Conservation (phyloP, 2,888 invertebrate genomes). For the Blastobasis lacticolella region DNA sequence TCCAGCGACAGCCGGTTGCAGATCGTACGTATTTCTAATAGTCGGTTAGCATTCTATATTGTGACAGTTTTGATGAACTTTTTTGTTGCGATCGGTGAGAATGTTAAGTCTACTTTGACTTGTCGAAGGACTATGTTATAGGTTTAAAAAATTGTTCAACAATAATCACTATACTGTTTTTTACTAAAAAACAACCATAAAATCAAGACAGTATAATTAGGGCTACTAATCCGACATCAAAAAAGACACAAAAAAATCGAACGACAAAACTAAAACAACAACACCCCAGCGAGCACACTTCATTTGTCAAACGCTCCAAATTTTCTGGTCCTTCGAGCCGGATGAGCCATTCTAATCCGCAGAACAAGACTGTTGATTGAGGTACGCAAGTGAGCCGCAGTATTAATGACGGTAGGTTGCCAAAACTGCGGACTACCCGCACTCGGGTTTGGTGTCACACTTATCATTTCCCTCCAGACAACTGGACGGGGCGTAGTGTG, state of each 20-base stretch:
- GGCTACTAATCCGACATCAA: too few species aligned
- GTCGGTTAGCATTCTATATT: slow-evolving; percentile 7
- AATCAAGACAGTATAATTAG: too few species aligned
- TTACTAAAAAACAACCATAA: too few species aligned
- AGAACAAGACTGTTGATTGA: background rate
- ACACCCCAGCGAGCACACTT: background rate
- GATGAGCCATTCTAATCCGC: too few species aligned
- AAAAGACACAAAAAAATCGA: too few species aligned
- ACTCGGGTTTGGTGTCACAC: slow-evolving; percentile 5
- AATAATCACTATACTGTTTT: too few species aligned
- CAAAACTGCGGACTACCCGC: slow-evolving; percentile 3
- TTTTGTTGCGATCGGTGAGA: background rate
- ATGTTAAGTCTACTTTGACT: background rate
- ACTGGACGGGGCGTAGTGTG: background rate
- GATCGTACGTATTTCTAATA: slow-evolving; percentile 1
- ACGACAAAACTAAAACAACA: background rate
- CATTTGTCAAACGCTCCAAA: background rate
- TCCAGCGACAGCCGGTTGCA: slow-evolving; percentile 1
- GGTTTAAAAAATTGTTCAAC: background rate
- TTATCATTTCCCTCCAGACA: slow-evolving; percentile 6
- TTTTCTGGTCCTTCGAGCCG: too few species aligned
- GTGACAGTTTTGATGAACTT: slow-evolving; percentile 6
- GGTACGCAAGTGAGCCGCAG: background rate
- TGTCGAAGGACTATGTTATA: background rate
- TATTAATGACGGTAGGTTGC: slow-evolving; percentile 3